phyloP scores from a whole-genome alignment of 2,888 invertebrate species.

The Geotrupes spiniger region DNA sequence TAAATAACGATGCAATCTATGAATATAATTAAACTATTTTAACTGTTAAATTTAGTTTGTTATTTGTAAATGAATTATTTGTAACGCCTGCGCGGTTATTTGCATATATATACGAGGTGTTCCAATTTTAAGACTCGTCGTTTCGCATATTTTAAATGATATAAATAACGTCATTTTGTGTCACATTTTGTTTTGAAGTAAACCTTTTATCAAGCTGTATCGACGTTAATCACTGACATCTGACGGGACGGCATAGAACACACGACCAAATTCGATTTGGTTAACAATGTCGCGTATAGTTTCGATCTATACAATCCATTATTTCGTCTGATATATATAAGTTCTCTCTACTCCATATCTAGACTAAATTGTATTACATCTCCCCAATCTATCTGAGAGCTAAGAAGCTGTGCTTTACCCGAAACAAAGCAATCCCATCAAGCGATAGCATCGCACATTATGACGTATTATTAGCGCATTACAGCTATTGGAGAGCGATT shows the following conservation, averaged over 20 bases:
- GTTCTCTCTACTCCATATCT: constrained; percentile 37
- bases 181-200: too few species aligned
- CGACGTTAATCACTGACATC: too few species aligned
- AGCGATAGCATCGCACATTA: constrained; percentile 52
- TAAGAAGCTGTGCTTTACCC: constrained; percentile 40
- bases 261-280: constrained; percentile 16
- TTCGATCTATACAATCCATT: constrained; percentile 23
- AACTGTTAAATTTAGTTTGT: too few species aligned
- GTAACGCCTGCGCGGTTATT: too few species aligned
- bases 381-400: constrained; percentile 44
- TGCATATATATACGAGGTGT: too few species aligned
- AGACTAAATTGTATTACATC: constrained; percentile 48
- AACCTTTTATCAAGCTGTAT: too few species aligned
- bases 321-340: constrained; percentile 29
- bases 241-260: background rate
- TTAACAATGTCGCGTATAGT: constrained; percentile 17
- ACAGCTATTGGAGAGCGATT: constrained; percentile 54
- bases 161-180: too few species aligned
- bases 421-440: constrained; percentile 54
- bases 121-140: too few species aligned
- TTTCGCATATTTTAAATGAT: too few species aligned
- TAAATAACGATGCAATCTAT: too few species aligned
- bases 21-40: too few species aligned
- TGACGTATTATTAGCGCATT: constrained; percentile 55
- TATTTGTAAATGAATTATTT: too few species aligned